These are phyloP conservation scores for Phocides pigmalion DNA, from an alignment of 1,140 invertebrate genomes.

Conservation along the genomic window DNA sequence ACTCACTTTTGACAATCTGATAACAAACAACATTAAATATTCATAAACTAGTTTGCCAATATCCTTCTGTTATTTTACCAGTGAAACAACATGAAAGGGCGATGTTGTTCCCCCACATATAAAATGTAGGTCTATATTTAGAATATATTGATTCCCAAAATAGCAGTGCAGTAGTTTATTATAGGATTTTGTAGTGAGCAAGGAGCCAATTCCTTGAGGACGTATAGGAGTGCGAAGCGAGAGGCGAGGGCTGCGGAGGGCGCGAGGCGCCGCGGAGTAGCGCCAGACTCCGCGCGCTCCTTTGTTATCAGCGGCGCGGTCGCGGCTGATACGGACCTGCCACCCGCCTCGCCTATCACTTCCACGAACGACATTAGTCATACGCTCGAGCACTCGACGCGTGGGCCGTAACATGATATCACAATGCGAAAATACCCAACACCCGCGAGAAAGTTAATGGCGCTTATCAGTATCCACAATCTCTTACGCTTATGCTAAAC, in stretches of 20 bases:
- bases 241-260: constrained; percentile 38
- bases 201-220: constrained; percentile 39
- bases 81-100: constrained; percentile 45
- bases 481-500: constrained; percentile 81
- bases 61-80: constrained; percentile 35
- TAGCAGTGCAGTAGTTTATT: constrained; percentile 56
- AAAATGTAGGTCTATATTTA: constrained; percentile 78
- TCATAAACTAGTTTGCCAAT: constrained; percentile 42
- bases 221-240: constrained; percentile 33
- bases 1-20: constrained; percentile 69
- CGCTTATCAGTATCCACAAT: constrained; percentile 84
- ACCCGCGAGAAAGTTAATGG: constrained; percentile 85
- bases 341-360: constrained; percentile 76
- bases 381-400: constrained; percentile 75
- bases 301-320: constrained; percentile 78
- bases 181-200: constrained; percentile 34
- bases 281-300: constrained; percentile 59
- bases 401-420: constrained; percentile 84
- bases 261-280: constrained; percentile 39
- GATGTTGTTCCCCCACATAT: constrained; percentile 65
- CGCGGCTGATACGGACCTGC: constrained; percentile 61
- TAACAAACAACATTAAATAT: constrained; percentile 57
- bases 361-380: constrained; percentile 83
- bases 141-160: constrained; percentile 79
- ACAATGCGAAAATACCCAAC: constrained; percentile 85